Evolutionary conservation across 2,797 vertebrate species (phyloP).

Genomic region (Falco novaeseelandiae): DNA sequence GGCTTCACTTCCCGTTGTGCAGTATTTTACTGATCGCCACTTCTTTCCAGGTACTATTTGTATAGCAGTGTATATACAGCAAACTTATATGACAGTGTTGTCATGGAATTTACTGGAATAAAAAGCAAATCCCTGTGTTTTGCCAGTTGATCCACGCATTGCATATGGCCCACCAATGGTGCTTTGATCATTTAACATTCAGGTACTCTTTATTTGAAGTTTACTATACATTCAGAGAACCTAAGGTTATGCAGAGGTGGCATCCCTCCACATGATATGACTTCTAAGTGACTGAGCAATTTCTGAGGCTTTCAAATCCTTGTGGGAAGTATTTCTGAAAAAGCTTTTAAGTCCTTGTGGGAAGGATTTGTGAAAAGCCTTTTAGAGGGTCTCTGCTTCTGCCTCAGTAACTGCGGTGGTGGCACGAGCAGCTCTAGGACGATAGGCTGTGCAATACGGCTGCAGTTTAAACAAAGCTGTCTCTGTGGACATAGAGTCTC

Average conservation of each 20-base stretch:
- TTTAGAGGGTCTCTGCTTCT: neutral
- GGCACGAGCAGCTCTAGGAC: neutral
- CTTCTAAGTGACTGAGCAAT: neutral
- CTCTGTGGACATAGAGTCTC: neutral
- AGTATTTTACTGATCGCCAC: neutral
- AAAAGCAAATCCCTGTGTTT: neutral
- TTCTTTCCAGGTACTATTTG: neutral
- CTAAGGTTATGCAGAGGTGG: neutral
- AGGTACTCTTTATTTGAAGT: neutral
- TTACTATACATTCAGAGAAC: neutral
- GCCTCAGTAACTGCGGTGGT: neutral
- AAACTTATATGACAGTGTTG: neutral
- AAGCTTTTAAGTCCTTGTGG: neutral
- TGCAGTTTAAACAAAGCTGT: neutral
- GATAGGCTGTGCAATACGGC: neutral
- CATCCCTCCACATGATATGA: rapidly evolving
- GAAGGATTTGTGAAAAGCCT: neutral
- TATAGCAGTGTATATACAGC: neutral
- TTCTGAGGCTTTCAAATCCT: neutral
- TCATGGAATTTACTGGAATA: neutral
- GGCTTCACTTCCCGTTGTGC: neutral
- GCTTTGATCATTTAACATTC: neutral
- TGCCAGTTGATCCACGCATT: neutral
- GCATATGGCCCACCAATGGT: rapidly evolving
- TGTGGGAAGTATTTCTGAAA: neutral